Conservation (phyloP, 2,113 vertebrate genomes). For the Cyanoramphus novaezelandiae region DNA sequence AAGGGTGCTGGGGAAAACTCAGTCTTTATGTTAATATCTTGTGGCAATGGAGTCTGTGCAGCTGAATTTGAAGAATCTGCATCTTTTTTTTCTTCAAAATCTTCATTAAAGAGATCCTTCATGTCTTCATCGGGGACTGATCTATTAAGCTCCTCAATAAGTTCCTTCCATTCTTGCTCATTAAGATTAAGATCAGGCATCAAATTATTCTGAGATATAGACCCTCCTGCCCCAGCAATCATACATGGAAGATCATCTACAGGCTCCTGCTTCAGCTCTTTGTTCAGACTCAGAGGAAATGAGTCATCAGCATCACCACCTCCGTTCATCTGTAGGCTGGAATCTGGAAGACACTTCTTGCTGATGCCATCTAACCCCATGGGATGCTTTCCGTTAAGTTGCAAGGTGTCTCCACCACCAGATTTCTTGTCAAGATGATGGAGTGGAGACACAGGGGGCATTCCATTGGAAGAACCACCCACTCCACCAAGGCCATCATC, state of each 20-base stretch:
- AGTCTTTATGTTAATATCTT: conserved; percentile 87
- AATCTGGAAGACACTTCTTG: conserved; percentile 77
- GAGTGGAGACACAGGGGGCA: conserved; percentile 74
- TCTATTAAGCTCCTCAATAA: conserved; percentile 95
- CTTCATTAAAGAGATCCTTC: conserved; percentile 95
- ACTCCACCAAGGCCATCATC: conserved; percentile 77
- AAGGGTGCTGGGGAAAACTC: conserved; percentile 90
- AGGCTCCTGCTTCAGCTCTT: conserved; percentile 96
- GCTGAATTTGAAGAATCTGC: conserved; percentile 80
- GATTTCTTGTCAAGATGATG: conserved; percentile 85
- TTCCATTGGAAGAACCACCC: conserved; percentile 81
- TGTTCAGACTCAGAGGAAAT: conserved; percentile 77
- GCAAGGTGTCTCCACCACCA: conserved; percentile 64
- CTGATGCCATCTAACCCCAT: conserved; percentile 72
- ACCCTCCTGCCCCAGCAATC: conserved; percentile 82
- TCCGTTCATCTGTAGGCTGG: conserved; percentile 66
- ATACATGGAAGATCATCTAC: conserved; percentile 91
- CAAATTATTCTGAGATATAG: conserved; percentile 85
- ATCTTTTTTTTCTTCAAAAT: conserved; percentile 95
- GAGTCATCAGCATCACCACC: conserved; percentile 78
- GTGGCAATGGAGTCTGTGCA: conserved; percentile 74
- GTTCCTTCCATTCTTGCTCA: conserved; percentile 97
- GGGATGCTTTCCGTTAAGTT: conserved; percentile 78
- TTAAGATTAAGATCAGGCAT: conserved; percentile 97
- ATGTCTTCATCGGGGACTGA: conserved; percentile 94